Evolutionary conservation across 2,113 vertebrate genomes (phyloP).

Genomic region (Prunella fulvescens): DNA sequence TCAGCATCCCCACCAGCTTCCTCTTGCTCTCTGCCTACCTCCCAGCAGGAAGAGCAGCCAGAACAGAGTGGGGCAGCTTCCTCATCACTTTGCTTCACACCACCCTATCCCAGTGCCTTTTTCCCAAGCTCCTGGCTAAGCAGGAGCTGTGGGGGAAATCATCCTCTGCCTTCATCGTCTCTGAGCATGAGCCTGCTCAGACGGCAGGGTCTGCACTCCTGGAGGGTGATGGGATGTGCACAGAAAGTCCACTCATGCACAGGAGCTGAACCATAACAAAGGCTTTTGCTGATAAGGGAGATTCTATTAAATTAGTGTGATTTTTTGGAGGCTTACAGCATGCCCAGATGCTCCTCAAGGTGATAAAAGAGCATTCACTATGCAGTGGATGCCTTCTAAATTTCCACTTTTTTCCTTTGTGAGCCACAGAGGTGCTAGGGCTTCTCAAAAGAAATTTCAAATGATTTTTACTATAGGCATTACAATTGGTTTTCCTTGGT

Average conservation of each 20-base stretch:
- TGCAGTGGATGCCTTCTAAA: background rate
- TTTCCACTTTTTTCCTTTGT: background rate
- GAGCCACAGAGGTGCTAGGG: background rate
- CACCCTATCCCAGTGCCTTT: background rate
- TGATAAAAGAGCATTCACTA: background rate
- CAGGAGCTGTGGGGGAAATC: background rate
- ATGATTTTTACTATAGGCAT: background rate
- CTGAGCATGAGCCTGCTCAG: background rate
- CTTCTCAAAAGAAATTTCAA: background rate
- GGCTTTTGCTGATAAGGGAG: background rate
- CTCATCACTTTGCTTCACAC: background rate
- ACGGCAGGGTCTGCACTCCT: background rate
- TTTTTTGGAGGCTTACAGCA: background rate
- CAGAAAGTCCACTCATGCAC: background rate
- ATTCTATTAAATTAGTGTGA: background rate
- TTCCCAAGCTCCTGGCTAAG: background rate
- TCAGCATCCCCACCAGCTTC: background rate
- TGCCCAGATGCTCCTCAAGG: background rate
- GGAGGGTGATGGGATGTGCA: background rate
- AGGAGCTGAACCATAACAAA: background rate
- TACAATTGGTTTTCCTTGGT: background rate
- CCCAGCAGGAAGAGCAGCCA: background rate
- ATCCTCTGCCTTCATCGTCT: background rate
- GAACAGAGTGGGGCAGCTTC: background rate
- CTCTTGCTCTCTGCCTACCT: background rate